Evolutionary conservation across 2,797 vertebrate genomes (phyloP).

Genomic region (Mastacembelus armatus): DNA sequence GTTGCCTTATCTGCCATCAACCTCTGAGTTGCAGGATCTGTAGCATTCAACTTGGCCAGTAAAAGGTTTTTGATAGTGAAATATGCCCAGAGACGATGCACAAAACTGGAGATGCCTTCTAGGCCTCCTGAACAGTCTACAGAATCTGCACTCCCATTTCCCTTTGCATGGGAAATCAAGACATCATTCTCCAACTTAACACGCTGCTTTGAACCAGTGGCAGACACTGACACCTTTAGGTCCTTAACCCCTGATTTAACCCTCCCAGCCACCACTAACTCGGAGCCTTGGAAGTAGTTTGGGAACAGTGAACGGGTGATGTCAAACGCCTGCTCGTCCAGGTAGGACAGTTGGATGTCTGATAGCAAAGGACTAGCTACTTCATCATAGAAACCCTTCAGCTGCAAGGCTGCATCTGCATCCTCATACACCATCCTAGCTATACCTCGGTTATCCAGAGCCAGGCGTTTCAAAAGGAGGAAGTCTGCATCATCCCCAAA

Average conservation of each 20-base stretch:
- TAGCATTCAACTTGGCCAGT: conserved; percentile 80
- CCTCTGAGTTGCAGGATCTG: conserved; percentile 74
- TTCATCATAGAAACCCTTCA: conserved; percentile 89
- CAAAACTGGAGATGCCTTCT: conserved; percentile 80
- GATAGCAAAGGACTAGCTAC: conserved; percentile 88
- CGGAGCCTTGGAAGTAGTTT: conserved; percentile 89
- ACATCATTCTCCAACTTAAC: conserved; percentile 82
- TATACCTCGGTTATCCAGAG: conserved; percentile 86
- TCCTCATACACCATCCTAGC: conserved; percentile 88
- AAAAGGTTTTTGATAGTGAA: conserved; percentile 89
- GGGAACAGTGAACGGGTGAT: conserved; percentile 85
- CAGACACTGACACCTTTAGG: conserved; percentile 82
- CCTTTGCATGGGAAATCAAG: conserved; percentile 39
- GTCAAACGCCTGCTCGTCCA: conserved; percentile 82
- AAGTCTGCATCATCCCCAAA: conserved; percentile 91
- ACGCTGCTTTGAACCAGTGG: conserved; percentile 76
- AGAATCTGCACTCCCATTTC: conserved; percentile 56
- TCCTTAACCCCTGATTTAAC: conserved; percentile 80
- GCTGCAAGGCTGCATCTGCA: conserved; percentile 84
- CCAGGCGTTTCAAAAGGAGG: conserved; percentile 83
- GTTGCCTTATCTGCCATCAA: conserved; percentile 86
- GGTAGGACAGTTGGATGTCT: conserved; percentile 87
- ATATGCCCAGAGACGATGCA: conserved; percentile 89
- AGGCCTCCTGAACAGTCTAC: conserved; percentile 63
- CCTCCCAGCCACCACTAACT: conserved; percentile 87